Percentiles rank a stretch among this genome's conserved stretches.
These are phyloP conservation scores for Microtus ochrogaster DNA, from an alignment of 2,113 vertebrate species.

Conservation along the genomic window DNA sequence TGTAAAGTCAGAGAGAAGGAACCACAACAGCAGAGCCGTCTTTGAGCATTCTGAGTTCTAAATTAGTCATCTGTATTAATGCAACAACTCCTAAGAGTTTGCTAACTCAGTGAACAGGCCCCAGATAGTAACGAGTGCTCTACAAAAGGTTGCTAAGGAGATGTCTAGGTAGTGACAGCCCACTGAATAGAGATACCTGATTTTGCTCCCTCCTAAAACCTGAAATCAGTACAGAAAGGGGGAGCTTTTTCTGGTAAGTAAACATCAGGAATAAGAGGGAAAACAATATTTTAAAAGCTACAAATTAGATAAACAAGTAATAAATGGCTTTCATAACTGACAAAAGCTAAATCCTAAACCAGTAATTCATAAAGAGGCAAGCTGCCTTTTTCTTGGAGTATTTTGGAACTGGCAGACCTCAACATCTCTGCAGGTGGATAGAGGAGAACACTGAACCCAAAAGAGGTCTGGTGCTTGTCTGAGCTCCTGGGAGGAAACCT, in stretches of 20 bases:
- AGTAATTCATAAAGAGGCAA: constrained; percentile 11
- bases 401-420: constrained; percentile 1
- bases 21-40: background rate
- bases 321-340: background rate
- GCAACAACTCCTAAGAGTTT: background rate
- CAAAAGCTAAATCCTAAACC: constrained; percentile 43
- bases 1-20: constrained; percentile 19
- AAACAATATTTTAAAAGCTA: constrained; percentile 29
- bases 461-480: background rate
- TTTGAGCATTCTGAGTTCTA: constrained; percentile 32
- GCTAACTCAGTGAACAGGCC: background rate
- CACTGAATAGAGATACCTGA: constrained; percentile 18
- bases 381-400: background rate
- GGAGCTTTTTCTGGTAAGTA: background rate
- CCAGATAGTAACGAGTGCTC: background rate
- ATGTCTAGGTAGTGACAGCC: background rate
- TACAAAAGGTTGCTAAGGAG: constrained; percentile 32
- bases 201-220: constrained; percentile 34
- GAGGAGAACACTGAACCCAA: constrained; percentile 13
- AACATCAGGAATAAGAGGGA: background rate
- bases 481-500: background rate
- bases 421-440: background rate
- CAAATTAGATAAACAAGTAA: background rate
- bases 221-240: background rate
- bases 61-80: constrained; percentile 35